Evolutionary conservation across 2,888 invertebrate species (phyloP).

Genomic region (Campoletis raptor): DNA sequence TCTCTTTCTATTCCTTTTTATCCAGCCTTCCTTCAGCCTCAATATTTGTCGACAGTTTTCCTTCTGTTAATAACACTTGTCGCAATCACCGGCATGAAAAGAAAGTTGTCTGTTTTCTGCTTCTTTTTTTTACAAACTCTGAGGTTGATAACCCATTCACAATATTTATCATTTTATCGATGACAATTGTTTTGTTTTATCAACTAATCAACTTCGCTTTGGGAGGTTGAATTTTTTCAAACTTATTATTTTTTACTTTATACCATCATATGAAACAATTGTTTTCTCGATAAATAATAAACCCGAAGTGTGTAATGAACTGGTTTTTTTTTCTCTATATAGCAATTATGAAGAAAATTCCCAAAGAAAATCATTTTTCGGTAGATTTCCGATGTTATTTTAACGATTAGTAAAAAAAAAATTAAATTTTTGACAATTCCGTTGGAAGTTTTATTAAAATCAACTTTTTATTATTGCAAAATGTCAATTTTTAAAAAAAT

Average conservation of each 20-base stretch:
- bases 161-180: not conserved
- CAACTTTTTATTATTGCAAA: too few species aligned
- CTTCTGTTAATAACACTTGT: not conserved
- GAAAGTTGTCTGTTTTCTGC: not conserved
- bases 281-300: too few species aligned
- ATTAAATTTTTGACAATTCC: too few species aligned
- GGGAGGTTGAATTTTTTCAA: not conserved
- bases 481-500: too few species aligned
- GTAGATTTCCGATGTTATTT: too few species aligned
- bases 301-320: too few species aligned
- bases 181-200: not conserved
- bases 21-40: not conserved
- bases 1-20: not conserved
- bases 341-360: too few species aligned
- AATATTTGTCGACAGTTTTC: conserved; percentile 15
- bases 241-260: not conserved
- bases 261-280: too few species aligned
- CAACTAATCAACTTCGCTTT: not conserved
- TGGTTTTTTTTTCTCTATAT: too few species aligned
- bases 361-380: too few species aligned
- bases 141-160: not conserved
- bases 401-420: not conserved
- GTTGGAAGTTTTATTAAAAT: too few species aligned
- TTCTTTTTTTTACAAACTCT: not conserved
- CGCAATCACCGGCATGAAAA: not conserved